Evolutionary conservation across 2,113 vertebrate genomes (phyloP).

Genomic region (Sus scrofa): DNA sequence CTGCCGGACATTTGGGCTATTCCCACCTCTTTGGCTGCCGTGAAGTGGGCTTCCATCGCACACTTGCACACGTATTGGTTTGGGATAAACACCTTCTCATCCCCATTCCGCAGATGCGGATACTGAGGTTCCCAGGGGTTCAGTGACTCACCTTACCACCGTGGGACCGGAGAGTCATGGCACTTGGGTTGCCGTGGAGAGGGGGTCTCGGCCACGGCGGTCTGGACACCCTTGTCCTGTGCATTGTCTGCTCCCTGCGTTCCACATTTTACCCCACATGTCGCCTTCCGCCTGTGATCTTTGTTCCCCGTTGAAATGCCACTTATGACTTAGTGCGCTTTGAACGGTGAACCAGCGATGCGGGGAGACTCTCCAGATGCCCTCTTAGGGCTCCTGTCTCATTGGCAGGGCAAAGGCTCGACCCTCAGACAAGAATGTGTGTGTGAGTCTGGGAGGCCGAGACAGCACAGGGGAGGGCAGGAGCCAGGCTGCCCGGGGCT

Average conservation of each 20-base stretch:
- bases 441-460: background rate
- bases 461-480: rapidly evolving
- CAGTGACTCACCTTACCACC: rapidly evolving
- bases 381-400: background rate
- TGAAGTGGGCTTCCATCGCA: background rate
- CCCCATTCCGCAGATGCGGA: background rate
- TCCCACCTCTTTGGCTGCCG: background rate
- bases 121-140: background rate
- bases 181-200: rapidly evolving
- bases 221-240: rapidly evolving
- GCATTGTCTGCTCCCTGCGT: rapidly evolving
- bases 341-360: background rate
- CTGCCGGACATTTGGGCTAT: rapidly evolving
- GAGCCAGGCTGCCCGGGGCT: background rate
- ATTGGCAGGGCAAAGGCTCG: rapidly evolving
- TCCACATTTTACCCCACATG: rapidly evolving
- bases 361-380: rapidly evolving
- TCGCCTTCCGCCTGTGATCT: rapidly evolving
- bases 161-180: rapidly evolving
- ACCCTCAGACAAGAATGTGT: background rate
- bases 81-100: background rate
- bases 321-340: rapidly evolving
- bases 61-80: rapidly evolving
- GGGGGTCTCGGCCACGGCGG: rapidly evolving
- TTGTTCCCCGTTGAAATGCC: background rate